A percentile compares a stretch with the other conserved stretches of the same genome.
Conservation (phyloP, 1,140 invertebrate species). For the Lepidotrigona ventralis region DNA sequence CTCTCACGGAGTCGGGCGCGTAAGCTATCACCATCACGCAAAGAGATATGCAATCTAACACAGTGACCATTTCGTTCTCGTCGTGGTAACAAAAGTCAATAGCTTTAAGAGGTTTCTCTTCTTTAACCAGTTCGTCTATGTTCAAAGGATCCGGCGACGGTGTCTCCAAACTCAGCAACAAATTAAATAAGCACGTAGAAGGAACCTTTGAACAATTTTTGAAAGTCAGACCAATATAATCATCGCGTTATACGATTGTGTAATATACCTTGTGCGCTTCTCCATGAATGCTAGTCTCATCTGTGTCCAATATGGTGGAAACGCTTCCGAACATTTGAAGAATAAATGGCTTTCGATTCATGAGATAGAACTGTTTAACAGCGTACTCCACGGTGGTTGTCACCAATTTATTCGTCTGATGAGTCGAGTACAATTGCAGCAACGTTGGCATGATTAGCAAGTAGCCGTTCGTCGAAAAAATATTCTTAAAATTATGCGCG, state of each 20-base stretch:
- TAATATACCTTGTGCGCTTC: slow-evolving; percentile 90
- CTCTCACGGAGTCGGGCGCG: slow-evolving; percentile 95
- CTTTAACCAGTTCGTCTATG: slow-evolving; percentile 96
- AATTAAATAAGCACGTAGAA: slow-evolving; percentile 93
- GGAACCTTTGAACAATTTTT: slow-evolving; percentile 84
- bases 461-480: slow-evolving; percentile 99
- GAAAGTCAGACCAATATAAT: not conserved
- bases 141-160: slow-evolving; percentile 96
- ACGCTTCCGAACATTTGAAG: slow-evolving; percentile 99
- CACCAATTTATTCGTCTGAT: slow-evolving; percentile 97
- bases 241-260: not conserved
- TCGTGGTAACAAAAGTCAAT: slow-evolving; percentile 99
- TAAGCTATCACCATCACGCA: slow-evolving; percentile 99
- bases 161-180: slow-evolving; percentile 95
- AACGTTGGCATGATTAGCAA: slow-evolving; percentile 98
- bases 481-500: slow-evolving; percentile 98
- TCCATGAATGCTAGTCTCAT: slow-evolving; percentile 91
- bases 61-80: slow-evolving; percentile 96
- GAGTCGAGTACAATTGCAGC: slow-evolving; percentile 97
- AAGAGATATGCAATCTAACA: slow-evolving; percentile 95
- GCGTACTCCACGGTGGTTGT: slow-evolving; percentile 98
- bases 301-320: slow-evolving; percentile 96
- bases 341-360: slow-evolving; percentile 99
- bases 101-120: slow-evolving; percentile 97
- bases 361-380: slow-evolving; percentile 98